Percentiles rank a stretch among this genome's conserved stretches.
Conservation (phyloP, 2,888 invertebrate species). For the Xestobium rufovillosum region DNA sequence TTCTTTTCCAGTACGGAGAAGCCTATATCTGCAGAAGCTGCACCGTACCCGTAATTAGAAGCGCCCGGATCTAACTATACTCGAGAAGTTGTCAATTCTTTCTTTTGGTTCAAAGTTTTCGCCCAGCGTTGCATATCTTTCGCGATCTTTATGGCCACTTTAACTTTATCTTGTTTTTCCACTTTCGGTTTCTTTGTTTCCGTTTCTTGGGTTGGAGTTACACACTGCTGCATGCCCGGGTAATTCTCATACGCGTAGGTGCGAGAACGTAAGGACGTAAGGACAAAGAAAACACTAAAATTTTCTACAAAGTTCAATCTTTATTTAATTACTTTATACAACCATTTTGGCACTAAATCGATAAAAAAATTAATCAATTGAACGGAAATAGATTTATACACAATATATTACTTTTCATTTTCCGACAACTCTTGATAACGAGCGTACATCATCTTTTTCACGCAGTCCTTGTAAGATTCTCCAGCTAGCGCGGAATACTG, state of each 20-base stretch:
- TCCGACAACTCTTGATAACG: slow-evolving; percentile 76
- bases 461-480: slow-evolving; percentile 82
- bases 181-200: slow-evolving; percentile 62
- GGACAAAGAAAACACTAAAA: too few relatives aligned
- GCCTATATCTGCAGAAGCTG: slow-evolving; percentile 86
- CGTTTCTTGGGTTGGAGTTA: slow-evolving; percentile 30
- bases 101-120: slow-evolving; percentile 92
- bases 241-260: too few relatives aligned
- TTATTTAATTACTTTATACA: too few relatives aligned
- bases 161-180: slow-evolving; percentile 85
- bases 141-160: slow-evolving; percentile 95
- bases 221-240: slow-evolving; percentile 30
- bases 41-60: slow-evolving; percentile 32
- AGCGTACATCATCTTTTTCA: slow-evolving; percentile 83
- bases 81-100: slow-evolving; percentile 53
- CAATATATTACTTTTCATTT: too few relatives aligned
- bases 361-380: too few relatives aligned
- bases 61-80: slow-evolving; percentile 24
- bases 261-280: too few relatives aligned
- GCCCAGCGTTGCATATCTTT: slow-evolving; percentile 97
- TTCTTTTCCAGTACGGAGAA: slow-evolving; percentile 85
- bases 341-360: too few relatives aligned
- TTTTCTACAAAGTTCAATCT: too few relatives aligned
- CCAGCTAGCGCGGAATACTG: slow-evolving; percentile 73
- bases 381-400: too few relatives aligned